Base-by-base conservation (phyloP, 2,888 invertebrate species). In the Drosophila maculinotata region DNA sequence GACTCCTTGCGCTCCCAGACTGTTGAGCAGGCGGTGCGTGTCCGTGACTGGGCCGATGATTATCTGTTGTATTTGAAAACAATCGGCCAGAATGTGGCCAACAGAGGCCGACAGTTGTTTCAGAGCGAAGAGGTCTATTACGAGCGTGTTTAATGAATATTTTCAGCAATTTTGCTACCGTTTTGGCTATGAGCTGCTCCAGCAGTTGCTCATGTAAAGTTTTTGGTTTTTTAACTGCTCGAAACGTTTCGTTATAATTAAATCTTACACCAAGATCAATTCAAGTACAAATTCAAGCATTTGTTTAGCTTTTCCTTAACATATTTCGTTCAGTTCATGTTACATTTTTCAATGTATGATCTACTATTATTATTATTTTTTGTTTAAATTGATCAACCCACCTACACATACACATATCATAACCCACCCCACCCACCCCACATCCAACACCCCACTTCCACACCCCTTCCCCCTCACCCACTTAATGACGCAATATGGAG, bases 51-150 rank as follows among this genome's bases (percentile, higher is more conserved):
- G 84, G 89, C 90, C 53, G 82, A 89, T 53, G 90, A 91, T 65
- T 91, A 91, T 76, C 68, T 90, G 36, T 36, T 93, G 30, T 94
- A 93, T 75, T 76, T 93, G 20, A 91, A 90, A 49, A 92, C 93
- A 0, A 93, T 93, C 0, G 93, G 93, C 0, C 92, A 92, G 8
- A 94, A 94, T 86, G 92, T 94, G 67, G 91, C 90, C 56, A 92
- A 92, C 56, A 93, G 93, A 71, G 87, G 93, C 75, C 89, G 90
- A 74, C 92, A 90, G 83, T 90, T 93, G n/a, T 90, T 90, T 82
- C 84, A 84, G 60, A 45, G 58, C 31, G 63, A 85, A 62, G 83
- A 88, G 57, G 75, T 85, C 60, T 68, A 89, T 67, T 89, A 79
- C 63, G 89, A 89, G 70, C 89, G 89, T 63, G 47, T 87, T 57